Percentiles rank a stretch among this genome's conserved stretches.
phyloP scores from a whole-genome alignment of 2,888 invertebrate species.

The Acrobasis suavella region DNA sequence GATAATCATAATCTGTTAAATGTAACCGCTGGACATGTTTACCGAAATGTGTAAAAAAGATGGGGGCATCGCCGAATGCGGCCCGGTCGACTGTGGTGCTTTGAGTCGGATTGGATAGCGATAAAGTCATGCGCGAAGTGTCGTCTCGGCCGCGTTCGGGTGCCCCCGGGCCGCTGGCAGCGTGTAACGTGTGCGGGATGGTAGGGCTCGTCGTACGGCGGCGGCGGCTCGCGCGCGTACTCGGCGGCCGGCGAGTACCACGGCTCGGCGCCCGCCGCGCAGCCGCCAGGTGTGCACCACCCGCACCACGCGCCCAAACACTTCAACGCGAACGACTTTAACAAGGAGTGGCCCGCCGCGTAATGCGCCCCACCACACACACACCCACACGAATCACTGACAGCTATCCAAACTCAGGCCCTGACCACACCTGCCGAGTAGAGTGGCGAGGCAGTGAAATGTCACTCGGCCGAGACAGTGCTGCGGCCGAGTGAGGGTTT shows the following conservation, averaged over 20 bases:
- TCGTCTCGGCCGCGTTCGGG: constrained; percentile 34
- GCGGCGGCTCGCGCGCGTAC: constrained; percentile 71
- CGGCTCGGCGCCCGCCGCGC: constrained; percentile 65
- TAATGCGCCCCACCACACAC: constrained; percentile 42
- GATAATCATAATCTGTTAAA: constrained; percentile 71
- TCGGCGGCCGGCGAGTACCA: constrained; percentile 72
- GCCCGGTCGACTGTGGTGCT: constrained; percentile 32
- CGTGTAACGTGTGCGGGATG: constrained; percentile 40
- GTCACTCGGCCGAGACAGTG: too few relatives aligned
- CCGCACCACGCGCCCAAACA: constrained; percentile 83
- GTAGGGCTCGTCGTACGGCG: constrained; percentile 81
- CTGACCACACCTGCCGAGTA: too few relatives aligned
- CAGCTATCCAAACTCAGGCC: constrained; percentile 9
- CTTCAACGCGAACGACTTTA: constrained; percentile 78
- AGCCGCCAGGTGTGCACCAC: constrained; percentile 79
- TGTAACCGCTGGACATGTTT: constrained; percentile 66
- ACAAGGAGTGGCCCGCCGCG: constrained; percentile 82
- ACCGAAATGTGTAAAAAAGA: constrained; percentile 56
- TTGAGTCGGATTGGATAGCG: neutral
- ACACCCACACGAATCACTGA: neutral
- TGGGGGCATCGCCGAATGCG: constrained; percentile 51
- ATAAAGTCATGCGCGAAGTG: too few relatives aligned
- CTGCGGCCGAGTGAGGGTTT: too few relatives aligned
- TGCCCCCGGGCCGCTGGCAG: neutral
- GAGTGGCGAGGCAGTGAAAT: too few relatives aligned